Evolutionary conservation across 2,113 vertebrate species (phyloP), one percentile per base, ranked within the genome.

Genomic region (Lepus timidus): DNA sequence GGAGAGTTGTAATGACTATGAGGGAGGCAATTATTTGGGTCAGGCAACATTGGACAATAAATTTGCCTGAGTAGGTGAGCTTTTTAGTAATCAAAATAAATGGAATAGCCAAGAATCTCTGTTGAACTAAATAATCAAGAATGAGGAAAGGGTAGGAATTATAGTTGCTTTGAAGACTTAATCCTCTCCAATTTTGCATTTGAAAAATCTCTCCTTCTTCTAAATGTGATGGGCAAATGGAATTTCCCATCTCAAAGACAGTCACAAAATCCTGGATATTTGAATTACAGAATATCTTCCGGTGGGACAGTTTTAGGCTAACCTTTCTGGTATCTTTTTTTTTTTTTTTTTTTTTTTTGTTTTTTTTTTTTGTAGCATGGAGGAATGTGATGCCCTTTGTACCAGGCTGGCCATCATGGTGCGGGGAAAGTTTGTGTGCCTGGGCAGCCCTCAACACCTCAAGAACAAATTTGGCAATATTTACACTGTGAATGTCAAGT

Each of bases 401-500:
- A 99, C 99, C 10, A 98, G 99, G 12, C 93, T 99, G 97, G 99
- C 99, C 68, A 99, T 99, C 92, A 99, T 99, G 99, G 99, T 99
- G 73, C 99, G 99, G 0, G 99, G 99, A 70, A 99, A 99, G 98
- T 99, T 99, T 94, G 98, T 99, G 93, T 99, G 99, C 96, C 98
- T 99, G 76, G 99, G 99, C 78, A 99, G 99, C 97, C 99, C 99
- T 27, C 99, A 99, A 95, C 99, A 99, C 96, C 99, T 99, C n/a
- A 99, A 99, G 96, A 99, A 99, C 98, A 99, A 99, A 96, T 99
- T 99, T 36, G 99, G 99, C 93, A 99, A 99, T 0, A 98, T 99
- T 65, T 99, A 99, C 97, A 99, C 99, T 0, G 98, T 99, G 95
- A 98, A 99, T 97, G 99, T 98, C 84, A 99, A 99, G 97, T 98